Percentiles rank a stretch among this genome's conserved stretches.
Evolutionary conservation across 2,888 invertebrate species (phyloP).

Genomic region (Metopia argyrocephala): DNA sequence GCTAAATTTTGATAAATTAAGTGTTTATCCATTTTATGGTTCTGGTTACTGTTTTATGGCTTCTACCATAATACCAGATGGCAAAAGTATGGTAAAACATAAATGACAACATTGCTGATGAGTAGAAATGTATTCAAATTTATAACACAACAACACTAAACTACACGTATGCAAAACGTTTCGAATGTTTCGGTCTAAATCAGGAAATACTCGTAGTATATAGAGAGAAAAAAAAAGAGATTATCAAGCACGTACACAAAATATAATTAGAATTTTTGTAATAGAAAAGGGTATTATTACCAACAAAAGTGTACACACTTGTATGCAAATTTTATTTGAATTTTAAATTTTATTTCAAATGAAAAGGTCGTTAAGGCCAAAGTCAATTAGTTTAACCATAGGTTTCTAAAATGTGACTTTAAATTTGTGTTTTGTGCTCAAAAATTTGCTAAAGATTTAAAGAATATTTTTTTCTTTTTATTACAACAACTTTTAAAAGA

Average conservation of each 20-base stretch:
- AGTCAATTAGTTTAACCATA: too few species aligned
- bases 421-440: background rate
- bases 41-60: constrained; percentile 47
- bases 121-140: background rate
- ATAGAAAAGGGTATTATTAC: constrained; percentile 39
- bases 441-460: background rate
- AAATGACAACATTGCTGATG: constrained; percentile 36
- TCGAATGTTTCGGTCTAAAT: constrained; percentile 4
- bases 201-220: too few species aligned
- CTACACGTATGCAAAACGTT: background rate
- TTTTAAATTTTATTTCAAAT: background rate
- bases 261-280: constrained; percentile 55
- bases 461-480: background rate
- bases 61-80: constrained; percentile 22
- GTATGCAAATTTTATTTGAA: background rate
- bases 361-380: constrained; percentile 10
- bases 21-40: constrained; percentile 73
- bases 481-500: too few species aligned
- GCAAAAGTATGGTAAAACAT: constrained; percentile 1
- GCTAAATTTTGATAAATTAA: constrained; percentile 75
- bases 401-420: too few species aligned
- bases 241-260: constrained; percentile 50
- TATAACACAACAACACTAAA: background rate
- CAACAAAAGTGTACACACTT: background rate
- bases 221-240: background rate